phyloP scores from a whole-genome alignment of 1,140 invertebrate species.

The fruit fly (Drosophila melanogaster) region DNA sequence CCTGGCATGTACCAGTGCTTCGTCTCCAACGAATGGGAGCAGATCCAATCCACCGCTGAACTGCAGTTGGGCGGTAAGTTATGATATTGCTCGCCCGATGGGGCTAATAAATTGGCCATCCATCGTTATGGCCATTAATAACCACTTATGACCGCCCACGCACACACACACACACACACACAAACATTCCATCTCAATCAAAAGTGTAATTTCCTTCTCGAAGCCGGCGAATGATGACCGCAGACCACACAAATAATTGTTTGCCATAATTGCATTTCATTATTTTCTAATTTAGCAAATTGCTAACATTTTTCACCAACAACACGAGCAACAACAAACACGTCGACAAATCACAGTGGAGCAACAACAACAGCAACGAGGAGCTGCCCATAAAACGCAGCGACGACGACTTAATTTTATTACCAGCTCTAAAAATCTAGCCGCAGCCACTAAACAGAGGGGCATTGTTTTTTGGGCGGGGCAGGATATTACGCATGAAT shows the following conservation, averaged over 20 bases:
- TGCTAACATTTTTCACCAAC: conserved; percentile 68
- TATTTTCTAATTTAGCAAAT: conserved; percentile 84
- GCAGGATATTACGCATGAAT: not conserved
- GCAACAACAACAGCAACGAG: conserved; percentile 46
- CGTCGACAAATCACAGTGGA: conserved; percentile 43
- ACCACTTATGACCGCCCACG: conserved; percentile 53
- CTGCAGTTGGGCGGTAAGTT: conserved; percentile 91
- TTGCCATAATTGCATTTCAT: conserved; percentile 83
- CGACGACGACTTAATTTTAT: conserved; percentile 81
- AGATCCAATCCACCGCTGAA: conserved; percentile 93
- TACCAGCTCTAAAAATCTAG: conserved; percentile 80
- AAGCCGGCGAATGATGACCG: conserved; percentile 50
- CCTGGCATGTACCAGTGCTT: conserved; percentile 94
- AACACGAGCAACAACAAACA: conserved; percentile 14
- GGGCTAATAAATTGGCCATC: conserved; percentile 56
- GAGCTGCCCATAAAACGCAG: conserved; percentile 66
- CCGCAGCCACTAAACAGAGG: conserved; percentile 62
- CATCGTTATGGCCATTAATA: conserved; percentile 68
- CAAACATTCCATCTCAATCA: conserved; percentile 43
- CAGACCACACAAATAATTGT: conserved; percentile 80
- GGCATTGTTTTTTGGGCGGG: not conserved
- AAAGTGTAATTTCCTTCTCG: conserved; percentile 55
- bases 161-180: conserved; percentile 4
- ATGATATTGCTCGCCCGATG: conserved; percentile 5
- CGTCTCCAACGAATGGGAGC: conserved; percentile 93